Conservation (phyloP, 1,140 invertebrate genomes). For the Monochamus saltuarius region DNA sequence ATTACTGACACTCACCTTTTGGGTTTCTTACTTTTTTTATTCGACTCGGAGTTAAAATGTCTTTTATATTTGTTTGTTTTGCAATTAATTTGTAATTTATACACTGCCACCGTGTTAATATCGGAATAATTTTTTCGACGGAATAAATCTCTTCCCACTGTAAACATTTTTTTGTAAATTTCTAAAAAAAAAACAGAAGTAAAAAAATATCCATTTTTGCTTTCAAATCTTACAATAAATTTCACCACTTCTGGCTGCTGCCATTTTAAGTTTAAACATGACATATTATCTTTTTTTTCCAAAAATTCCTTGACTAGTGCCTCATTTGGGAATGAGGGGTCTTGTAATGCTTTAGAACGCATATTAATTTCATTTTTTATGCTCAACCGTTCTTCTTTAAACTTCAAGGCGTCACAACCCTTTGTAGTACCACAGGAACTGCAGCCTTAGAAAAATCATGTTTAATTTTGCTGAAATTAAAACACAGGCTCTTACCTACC, state of each 20-base stretch:
- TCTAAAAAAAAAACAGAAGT: constrained; percentile 53
- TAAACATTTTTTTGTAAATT: constrained; percentile 65
- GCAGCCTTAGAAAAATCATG: constrained; percentile 54
- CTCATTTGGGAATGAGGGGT: constrained; percentile 68
- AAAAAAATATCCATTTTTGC: neutral
- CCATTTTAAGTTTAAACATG: constrained; percentile 61
- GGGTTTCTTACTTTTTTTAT: constrained; percentile 65
- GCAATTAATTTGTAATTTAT: constrained; percentile 46
- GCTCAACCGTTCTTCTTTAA: constrained; percentile 60
- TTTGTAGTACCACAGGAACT: constrained; percentile 58
- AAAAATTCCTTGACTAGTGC: constrained; percentile 77
- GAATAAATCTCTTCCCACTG: constrained; percentile 76
- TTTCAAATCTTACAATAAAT: constrained; percentile 63
- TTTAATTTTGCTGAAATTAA: too few species aligned
- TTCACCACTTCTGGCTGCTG: constrained; percentile 66
- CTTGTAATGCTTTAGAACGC: constrained; percentile 67
- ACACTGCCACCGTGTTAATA: constrained; percentile 73
- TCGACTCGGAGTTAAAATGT: constrained; percentile 52
- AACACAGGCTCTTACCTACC: constrained; percentile 45
- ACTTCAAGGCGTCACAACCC: constrained; percentile 60
- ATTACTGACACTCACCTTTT: constrained; percentile 55
- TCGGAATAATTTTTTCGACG: constrained; percentile 74
- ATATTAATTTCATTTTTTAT: constrained; percentile 69
- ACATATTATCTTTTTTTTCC: constrained; percentile 54
- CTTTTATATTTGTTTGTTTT: constrained; percentile 26